A percentile compares a stretch with the other conserved stretches of the same genome.
These are phyloP conservation scores for Hypanus sabinus DNA, from an alignment of 2,113 vertebrate genomes.

Conservation along the genomic window DNA sequence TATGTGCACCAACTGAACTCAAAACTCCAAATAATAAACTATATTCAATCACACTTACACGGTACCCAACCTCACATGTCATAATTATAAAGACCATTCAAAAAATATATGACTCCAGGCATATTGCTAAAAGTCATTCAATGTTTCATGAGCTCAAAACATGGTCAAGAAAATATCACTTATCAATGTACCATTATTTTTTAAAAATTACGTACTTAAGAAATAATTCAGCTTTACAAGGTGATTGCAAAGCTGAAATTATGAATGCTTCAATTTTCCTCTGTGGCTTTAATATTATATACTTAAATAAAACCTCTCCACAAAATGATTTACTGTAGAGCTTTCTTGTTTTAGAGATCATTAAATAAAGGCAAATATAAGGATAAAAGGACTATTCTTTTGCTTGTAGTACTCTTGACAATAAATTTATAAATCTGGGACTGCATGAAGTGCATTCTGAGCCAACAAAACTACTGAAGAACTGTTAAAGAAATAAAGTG, in stretches of 20 bases:
- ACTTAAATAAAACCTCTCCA: neutral
- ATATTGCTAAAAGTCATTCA: neutral
- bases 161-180: neutral
- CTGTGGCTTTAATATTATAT: constrained; percentile 5
- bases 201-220: neutral
- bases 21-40: constrained; percentile 26
- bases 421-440: constrained; percentile 1
- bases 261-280: constrained; percentile 16
- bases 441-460: neutral
- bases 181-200: neutral
- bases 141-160: neutral
- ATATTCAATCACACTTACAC: neutral
- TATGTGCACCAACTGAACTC: neutral
- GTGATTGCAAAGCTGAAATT: neutral
- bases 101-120: neutral
- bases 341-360: neutral
- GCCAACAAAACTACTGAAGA: neutral
- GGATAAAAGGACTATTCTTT: constrained; percentile 22
- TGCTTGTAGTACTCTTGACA: neutral
- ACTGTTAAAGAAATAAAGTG: neutral
- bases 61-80: neutral
- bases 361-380: neutral
- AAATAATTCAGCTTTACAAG: neutral
- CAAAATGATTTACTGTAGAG: constrained; percentile 7
- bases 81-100: neutral